phyloP scores from a whole-genome alignment of 1,140 invertebrate genomes.

The Drosophila orena region DNA sequence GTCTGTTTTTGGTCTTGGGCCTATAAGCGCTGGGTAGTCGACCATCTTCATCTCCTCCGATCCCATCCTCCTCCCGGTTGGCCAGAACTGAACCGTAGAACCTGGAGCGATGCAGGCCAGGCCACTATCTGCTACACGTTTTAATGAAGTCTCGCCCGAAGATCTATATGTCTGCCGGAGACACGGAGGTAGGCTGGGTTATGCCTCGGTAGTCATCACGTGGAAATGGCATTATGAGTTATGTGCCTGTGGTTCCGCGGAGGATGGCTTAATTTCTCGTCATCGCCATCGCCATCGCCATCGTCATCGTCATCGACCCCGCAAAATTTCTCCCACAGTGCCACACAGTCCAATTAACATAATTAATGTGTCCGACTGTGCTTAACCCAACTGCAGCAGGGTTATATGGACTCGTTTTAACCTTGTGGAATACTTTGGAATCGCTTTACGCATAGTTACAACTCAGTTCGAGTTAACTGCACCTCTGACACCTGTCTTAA shows the following conservation, averaged over 20 bases:
- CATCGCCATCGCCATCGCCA: background rate
- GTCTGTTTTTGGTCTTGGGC: constrained; percentile 39
- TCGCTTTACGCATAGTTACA: background rate
- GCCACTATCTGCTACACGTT: constrained; percentile 46
- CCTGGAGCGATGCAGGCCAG: constrained; percentile 6
- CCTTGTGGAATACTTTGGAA: background rate
- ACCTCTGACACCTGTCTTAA: constrained; percentile 10
- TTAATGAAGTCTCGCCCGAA: constrained; percentile 68
- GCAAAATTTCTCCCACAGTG: constrained; percentile 36
- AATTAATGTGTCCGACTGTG: constrained; percentile 65
- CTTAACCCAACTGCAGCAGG: constrained; percentile 1
- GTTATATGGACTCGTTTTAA: background rate
- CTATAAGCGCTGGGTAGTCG: constrained; percentile 1
- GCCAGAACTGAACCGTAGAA: constrained; percentile 1
- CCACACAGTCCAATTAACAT: constrained; percentile 76
- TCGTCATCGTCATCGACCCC: background rate
- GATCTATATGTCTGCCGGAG: constrained; percentile 40
- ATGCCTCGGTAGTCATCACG: constrained; percentile 48
- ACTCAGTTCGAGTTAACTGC: background rate
- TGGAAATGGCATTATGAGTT: constrained; percentile 77
- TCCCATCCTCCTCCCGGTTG: constrained; percentile 27
- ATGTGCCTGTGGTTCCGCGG: constrained; percentile 55
- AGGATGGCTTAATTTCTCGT: constrained; percentile 40
- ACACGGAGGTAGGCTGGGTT: constrained; percentile 11
- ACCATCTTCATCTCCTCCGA: constrained; percentile 2